phyloP scores from a whole-genome alignment of 2,888 invertebrate genomes.

The Chalcosyrphus nemorum region DNA sequence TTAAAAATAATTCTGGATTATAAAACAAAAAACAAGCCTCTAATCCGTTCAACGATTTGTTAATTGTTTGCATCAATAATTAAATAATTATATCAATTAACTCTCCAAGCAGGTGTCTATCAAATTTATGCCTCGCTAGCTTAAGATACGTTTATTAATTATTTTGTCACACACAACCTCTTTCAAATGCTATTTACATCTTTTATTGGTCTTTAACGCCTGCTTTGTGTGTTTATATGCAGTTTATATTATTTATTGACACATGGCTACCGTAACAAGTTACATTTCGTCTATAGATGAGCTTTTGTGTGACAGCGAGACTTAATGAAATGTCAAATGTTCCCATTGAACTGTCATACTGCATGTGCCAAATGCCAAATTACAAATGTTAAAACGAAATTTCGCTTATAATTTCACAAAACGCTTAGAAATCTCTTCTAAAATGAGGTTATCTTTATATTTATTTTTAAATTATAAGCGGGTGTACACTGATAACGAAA shows the following conservation, averaged over 20 bases:
- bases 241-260: background rate
- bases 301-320: background rate
- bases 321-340: background rate
- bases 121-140: background rate
- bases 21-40: conserved; percentile 8
- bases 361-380: background rate
- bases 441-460: conserved; percentile 1
- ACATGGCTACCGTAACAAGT: background rate
- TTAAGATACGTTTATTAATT: conserved; percentile 21
- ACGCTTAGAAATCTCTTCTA: background rate
- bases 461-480: conserved; percentile 20
- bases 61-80: conserved; percentile 29
- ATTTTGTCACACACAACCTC: conserved; percentile 14
- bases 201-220: conserved; percentile 6
- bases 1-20: conserved; percentile 17
- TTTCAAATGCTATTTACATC: background rate
- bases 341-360: background rate
- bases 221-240: background rate
- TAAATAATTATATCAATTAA: conserved; percentile 17
- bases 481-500: conserved; percentile 11
- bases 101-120: conserved; percentile 29
- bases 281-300: background rate
- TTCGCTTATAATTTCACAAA: background rate
- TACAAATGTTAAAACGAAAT: background rate
- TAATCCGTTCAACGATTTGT: conserved; percentile 38